Evolutionary conservation across 2,888 invertebrate species (phyloP).

Genomic region (Leptarthrus brevirostris): DNA sequence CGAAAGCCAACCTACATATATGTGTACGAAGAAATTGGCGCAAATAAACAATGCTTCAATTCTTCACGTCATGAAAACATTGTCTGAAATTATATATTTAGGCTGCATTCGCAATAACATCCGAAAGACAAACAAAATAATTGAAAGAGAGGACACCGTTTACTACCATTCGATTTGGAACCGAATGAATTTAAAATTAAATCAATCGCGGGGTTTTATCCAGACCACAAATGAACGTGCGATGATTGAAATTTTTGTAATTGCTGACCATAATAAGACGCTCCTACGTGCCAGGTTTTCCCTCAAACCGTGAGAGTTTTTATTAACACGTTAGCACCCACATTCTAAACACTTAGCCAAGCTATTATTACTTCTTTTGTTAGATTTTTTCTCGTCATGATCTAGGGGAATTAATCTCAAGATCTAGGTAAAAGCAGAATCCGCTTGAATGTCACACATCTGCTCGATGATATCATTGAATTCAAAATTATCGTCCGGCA

Average conservation of each 20-base stretch:
- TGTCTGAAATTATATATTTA: not conserved
- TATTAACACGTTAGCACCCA: constrained; percentile 12
- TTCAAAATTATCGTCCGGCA: not conserved
- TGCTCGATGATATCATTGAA: not conserved
- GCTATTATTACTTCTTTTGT: not conserved
- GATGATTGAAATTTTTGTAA: constrained; percentile 20
- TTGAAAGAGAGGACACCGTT: no score
- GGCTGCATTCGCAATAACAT: not conserved
- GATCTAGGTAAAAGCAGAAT: not conserved
- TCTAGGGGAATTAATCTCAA: constrained; percentile 13
- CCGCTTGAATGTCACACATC: not conserved
- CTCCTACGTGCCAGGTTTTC: constrained; percentile 17
- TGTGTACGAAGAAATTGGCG: not conserved
- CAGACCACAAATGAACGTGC: constrained; percentile 33
- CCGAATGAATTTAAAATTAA: not conserved
- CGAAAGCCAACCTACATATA: no score
- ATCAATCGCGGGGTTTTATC: constrained; percentile 35
- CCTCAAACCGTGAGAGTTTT: constrained; percentile 20
- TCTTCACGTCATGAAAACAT: not conserved
- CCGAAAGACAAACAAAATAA: not conserved
- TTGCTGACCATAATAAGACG: constrained; percentile 2
- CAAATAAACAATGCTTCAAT: not conserved
- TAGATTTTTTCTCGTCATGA: constrained; percentile 12
- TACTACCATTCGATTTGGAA: not conserved
- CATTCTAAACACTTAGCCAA: not conserved